A percentile compares a stretch with the other conserved stretches of the same genome.
Conservation (phyloP, 1,140 invertebrate species). For the Nomia melanderi region DNA sequence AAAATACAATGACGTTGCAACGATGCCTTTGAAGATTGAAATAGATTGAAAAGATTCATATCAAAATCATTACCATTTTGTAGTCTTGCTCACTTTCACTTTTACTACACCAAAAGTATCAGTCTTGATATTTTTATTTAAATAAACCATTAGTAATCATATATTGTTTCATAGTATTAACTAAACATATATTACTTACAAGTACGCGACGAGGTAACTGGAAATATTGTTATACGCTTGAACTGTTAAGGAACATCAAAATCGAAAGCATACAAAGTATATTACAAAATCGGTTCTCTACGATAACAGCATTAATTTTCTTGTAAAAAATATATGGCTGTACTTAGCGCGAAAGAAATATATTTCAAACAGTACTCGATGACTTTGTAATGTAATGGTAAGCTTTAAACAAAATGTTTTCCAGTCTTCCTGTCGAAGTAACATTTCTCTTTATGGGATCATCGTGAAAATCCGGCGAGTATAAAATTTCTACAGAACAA, state of each 20-base stretch:
- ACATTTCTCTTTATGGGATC: background rate
- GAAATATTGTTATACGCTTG: constrained; percentile 4
- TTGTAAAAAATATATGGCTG: constrained; percentile 4
- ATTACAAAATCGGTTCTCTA: constrained; percentile 3
- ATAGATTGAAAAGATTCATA: background rate
- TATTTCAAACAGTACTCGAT: background rate
- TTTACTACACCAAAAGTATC: constrained; percentile 43
- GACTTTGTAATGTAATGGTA: background rate
- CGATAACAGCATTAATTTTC: background rate
- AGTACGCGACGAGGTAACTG: constrained; percentile 46
- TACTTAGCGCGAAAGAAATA: constrained; percentile 4
- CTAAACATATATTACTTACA: constrained; percentile 32
- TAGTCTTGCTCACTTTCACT: background rate
- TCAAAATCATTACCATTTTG: background rate
- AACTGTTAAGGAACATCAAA: background rate
- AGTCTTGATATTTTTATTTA: constrained; percentile 67
- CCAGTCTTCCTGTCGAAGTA: constrained; percentile 25
- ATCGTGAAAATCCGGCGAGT: constrained; percentile 29
- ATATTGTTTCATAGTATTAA: constrained; percentile 56
- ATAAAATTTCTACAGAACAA: constrained; percentile 50
- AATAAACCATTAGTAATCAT: constrained; percentile 66
- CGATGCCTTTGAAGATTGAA: constrained; percentile 10
- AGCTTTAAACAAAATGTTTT: constrained; percentile 30
- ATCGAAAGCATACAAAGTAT: background rate
- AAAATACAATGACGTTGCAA: constrained; percentile 48